Evolutionary conservation across 2,888 invertebrate genomes (phyloP), one percentile per base, ranked within the genome.

Genomic region (Latheticus oryzae): DNA sequence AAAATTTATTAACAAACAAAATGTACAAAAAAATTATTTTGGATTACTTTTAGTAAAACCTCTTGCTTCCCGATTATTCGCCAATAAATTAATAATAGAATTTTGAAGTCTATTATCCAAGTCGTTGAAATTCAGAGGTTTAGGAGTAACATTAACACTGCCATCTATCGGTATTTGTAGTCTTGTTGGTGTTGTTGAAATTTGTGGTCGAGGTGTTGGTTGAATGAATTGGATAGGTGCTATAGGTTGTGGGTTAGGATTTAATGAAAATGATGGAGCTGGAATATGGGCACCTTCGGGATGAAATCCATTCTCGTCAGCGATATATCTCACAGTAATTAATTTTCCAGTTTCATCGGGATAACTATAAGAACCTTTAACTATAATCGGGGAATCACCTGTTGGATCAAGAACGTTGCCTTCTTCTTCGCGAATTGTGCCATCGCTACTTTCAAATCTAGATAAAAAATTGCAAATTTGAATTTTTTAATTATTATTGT

Each of bases 321-420:
- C 82, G 19, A 79, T 69, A 69, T 82, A 83, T 3, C 73, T 73
- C 40, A 82, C 68, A 5, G 73, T 73, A 63, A 79, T 76, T 13
- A 73, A 71, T 8, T 73, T 73, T 2, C 82, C 82, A 58, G 81
- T 81, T 4, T 76, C 73, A 5, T 76, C 79, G 1, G 77, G 76
- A 69, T 80, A 82, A 17, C 79, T 78, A 68, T 72, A 81, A 1
- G 74, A 74, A 4, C 82, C 82, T 51, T 76, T 73, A 1, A 78
- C 80, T 42, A 66, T 52, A 3, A 77, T 74, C 7, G 68, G 50
- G 12, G 66, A 65, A 38, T 68, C 63, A 7, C 67, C 63, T 1
- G 63, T 61, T 3, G 67, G 67, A n/a, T 71, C 66, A 2, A 47
- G 15, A n/a, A 63, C 30, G 16, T 67, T 64, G 12, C 69, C 73